Evolutionary conservation across 2,888 invertebrate species (phyloP).

Genomic region (Oscheius onirici): DNA sequence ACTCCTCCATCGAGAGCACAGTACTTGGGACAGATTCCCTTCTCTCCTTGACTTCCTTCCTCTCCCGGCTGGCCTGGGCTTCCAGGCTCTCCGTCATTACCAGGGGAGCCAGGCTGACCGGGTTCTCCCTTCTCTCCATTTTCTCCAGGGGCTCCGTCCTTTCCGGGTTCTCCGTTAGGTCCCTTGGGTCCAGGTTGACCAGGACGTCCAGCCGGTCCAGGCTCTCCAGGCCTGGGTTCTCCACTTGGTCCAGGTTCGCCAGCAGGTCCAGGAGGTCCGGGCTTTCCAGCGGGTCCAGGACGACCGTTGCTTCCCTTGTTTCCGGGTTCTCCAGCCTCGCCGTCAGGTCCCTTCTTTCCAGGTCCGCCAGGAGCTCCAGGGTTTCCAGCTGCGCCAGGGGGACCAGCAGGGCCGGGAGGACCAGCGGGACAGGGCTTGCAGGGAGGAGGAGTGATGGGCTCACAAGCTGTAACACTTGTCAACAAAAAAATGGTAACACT

Average conservation of each 20-base stretch:
- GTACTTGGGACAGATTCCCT: constrained; percentile 62
- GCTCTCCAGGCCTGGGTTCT: constrained; percentile 2
- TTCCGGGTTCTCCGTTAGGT: neutral
- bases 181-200: neutral
- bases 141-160: neutral
- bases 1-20: constrained; percentile 62
- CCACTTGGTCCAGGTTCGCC: neutral
- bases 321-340: constrained; percentile 5
- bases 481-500: too few species aligned
- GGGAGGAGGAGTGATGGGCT: neutral
- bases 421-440: constrained; percentile 34
- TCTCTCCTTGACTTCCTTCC: constrained; percentile 40
- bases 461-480: too few species aligned
- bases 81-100: neutral
- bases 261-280: neutral
- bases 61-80: neutral
- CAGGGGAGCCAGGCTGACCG: neutral
- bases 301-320: neutral
- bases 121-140: neutral
- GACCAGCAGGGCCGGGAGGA: constrained; percentile 56
- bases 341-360: constrained; percentile 14
- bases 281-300: constrained; percentile 13
- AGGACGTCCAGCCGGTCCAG: neutral
- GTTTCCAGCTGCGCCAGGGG: constrained; percentile 50
- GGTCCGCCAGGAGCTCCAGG: constrained; percentile 43